Base-by-base conservation (phyloP, 2,888 invertebrate species). In the Diplazon laetatorius region DNA sequence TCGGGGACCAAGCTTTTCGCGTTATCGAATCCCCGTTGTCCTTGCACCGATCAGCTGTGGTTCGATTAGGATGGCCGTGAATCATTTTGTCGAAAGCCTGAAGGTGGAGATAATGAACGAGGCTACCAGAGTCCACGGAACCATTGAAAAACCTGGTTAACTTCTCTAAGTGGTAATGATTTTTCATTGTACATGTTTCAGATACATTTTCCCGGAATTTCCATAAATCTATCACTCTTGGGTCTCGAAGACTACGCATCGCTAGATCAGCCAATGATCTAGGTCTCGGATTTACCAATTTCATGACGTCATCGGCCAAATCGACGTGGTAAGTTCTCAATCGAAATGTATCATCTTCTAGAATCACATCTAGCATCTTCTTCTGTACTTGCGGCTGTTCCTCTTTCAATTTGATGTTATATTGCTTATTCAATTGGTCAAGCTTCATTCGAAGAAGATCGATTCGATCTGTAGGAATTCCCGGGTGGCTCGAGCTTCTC, bases 281-380 rank as follows among this genome's bases (percentile, higher is more conserved):
- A 4, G 66, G 66, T 37, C 63, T 12, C 12, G 73, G 75, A 39
- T 66, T 60, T 8, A 76, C 10, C 0, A 80, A 25, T 6, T 55
- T 55, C 0, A 52, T 20, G 14, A 81, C 63, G 10, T 69, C 59
- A 4, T 81, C 55, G 2, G 46, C 39, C 10, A 84, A 20, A 25
- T 44, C 12, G 22, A 80, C 69, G 25, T 81, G 75, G 50, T 72
- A 37, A 22, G 81, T 70, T 16, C 74, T 59, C 44, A 69, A 44
- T 10, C 52, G 50, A 18, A 87, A 70, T 8, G 63, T 9, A 44
- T 88, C 85, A 42, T 80, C 84, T 20, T 83, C 78, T 30, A 84
- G 84, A 62, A 85, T 81, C 48, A 88, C 74, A 50, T 82, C 78
- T 8, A 71, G 66, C 37, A 80, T 74, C n/a, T 44, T 20, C 14